These are phyloP conservation scores for Drosophila algonquin DNA, from an alignment of 2,888 invertebrate species.

Conservation along the genomic window DNA sequence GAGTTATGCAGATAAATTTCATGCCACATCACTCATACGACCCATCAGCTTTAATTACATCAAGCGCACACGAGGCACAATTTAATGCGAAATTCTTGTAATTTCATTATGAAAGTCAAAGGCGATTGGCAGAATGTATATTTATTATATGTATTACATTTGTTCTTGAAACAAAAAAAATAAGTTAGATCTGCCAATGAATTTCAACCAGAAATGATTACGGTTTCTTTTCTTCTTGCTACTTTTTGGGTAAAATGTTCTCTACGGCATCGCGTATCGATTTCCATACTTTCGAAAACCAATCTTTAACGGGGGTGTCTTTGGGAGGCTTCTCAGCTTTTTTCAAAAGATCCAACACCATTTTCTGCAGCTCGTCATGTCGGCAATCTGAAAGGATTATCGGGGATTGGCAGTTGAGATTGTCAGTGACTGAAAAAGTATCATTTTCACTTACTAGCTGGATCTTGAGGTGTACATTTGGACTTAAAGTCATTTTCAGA, in stretches of 20 bases:
- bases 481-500: background rate
- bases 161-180: background rate
- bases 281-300: background rate
- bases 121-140: no score
- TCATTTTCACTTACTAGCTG: background rate
- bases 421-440: background rate
- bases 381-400: background rate
- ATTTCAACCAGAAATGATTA: no score
- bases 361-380: background rate
- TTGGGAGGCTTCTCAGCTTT: background rate
- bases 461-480: background rate
- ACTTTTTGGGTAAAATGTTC: background rate
- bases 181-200: background rate
- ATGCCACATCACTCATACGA: conserved; percentile 65
- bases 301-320: background rate
- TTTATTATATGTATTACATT: background rate
- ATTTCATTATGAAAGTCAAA: background rate
- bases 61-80: conserved; percentile 9
- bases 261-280: background rate
- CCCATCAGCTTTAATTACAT: conserved; percentile 59
- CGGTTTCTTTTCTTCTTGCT: background rate
- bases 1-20: conserved; percentile 68
- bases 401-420: no score
- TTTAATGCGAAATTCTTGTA: conserved; percentile 24
- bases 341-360: background rate